Conservation (phyloP, 1,140 invertebrate genomes). For the Bombus superbus region DNA sequence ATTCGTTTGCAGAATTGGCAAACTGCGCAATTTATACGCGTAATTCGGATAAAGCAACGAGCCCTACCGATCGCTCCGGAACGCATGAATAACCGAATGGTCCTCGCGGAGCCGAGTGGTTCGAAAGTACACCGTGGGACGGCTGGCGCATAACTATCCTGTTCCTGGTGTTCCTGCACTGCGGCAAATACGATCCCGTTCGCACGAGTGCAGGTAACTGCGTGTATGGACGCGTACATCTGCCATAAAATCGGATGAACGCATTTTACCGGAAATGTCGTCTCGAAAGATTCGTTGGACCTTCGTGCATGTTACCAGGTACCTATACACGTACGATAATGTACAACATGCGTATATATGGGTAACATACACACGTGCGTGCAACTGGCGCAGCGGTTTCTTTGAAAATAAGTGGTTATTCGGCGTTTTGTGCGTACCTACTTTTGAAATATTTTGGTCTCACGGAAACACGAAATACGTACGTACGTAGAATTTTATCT, state of each 20-base stretch:
- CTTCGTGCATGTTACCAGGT: not conserved
- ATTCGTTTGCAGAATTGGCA: not conserved
- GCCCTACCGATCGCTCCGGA: slow-evolving; percentile 4
- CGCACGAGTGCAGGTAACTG: slow-evolving; percentile 35
- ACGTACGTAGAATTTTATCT: not conserved
- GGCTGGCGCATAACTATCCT: slow-evolving; percentile 48
- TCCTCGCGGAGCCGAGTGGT: slow-evolving; percentile 32
- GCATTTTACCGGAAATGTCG: not conserved
- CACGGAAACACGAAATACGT: not conserved
- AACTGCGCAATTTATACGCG: slow-evolving; percentile 28
- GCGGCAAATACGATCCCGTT: slow-evolving; percentile 66
- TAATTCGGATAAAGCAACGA: slow-evolving; percentile 46
- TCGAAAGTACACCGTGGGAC: slow-evolving; percentile 41
- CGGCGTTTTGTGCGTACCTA: too few species aligned
- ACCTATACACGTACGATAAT: too few species aligned
- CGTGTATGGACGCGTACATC: slow-evolving; percentile 14
- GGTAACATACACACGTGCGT: too few species aligned
- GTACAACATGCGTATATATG: too few species aligned
- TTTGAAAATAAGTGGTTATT: too few species aligned
- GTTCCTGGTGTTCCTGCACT: slow-evolving; percentile 47
- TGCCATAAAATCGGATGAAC: not conserved
- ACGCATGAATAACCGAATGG: slow-evolving; percentile 37
- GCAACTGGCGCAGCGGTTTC: too few species aligned
- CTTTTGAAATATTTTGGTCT: too few species aligned
- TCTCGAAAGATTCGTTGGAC: not conserved